Base-by-base conservation (phyloP, 2,888 invertebrate species). In the Chesias legatella region DNA sequence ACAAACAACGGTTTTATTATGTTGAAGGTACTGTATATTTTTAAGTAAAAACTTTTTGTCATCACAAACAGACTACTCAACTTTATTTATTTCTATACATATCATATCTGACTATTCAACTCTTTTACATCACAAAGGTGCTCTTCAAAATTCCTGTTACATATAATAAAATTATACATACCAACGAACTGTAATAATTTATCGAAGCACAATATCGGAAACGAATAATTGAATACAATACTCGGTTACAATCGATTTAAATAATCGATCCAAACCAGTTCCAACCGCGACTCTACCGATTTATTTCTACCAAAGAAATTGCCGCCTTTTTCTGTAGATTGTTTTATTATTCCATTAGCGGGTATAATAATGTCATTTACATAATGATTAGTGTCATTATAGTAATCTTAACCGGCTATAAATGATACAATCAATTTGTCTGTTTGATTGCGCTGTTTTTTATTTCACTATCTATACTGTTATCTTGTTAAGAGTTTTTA, bases 351-450 rank as follows among this genome's bases (percentile, higher is more conserved):
- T 58, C 60, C 59, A 63, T 69, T 64, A 61, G 56, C 45, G 39
- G 49, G 49, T 58, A 56, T 68, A 68, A 70, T 71, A 60, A 69
- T 64, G 57, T 57, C 53, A 69, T 72, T 73, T 67, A 45, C 68
- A 63, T 51, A 51, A 54, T 54, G 49, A 54, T 32, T 34, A 32
- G 33, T 47, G 39, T 50, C 43, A 39, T 41, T 42, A 23, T 33
- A 17, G 39, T 42, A 24, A 53, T 48, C 44, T 40, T 47, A 33
- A 51, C 41, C 46, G 39, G 27, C 35, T 31, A 36, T 51, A 37
- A 40, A 53, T 33, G 41, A 36, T 44, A 25, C 49, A 48, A 54
- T 45, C 51, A 48, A 53, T 53, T 51, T 53, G 51, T 51, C 47
- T 47, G 33, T 45, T 49, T 46, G 39, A 43, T 51, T 46, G 39